Conservation (phyloP, 2,113 vertebrate species). For the Monopterus albus region DNA sequence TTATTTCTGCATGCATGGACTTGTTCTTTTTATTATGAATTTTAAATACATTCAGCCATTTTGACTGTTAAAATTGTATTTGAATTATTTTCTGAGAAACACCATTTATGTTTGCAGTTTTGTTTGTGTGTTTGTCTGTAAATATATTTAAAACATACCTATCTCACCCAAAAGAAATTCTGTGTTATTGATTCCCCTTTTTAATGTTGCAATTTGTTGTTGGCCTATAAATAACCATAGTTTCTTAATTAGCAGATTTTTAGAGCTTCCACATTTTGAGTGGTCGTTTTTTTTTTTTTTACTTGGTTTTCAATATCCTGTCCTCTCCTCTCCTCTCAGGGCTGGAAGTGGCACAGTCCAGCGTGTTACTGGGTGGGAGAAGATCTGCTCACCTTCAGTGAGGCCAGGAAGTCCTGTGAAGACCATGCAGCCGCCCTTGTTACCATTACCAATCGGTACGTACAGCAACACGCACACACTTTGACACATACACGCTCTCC, state of each 20-base stretch:
- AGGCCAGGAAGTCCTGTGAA: conserved; percentile 86
- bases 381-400: conserved; percentile 85
- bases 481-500: not conserved
- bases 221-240: too few relatives aligned
- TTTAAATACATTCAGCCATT: not conserved
- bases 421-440: conserved; percentile 84
- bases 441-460: conserved; percentile 90
- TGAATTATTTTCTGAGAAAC: too few relatives aligned
- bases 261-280: too few relatives aligned
- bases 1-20: conserved; percentile 31
- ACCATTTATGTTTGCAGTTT: too few relatives aligned
- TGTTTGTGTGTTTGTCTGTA: too few relatives aligned
- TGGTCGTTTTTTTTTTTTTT: too few relatives aligned
- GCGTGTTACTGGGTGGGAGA: conserved; percentile 95
- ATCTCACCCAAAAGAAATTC: too few relatives aligned
- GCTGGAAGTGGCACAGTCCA: conserved; percentile 97
- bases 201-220: too few relatives aligned
- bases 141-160: too few relatives aligned
- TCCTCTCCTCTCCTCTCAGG: conserved; percentile 75
- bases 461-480: not conserved
- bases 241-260: too few relatives aligned
- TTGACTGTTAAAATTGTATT: conserved; percentile 9
- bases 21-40: conserved; percentile 17
- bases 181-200: too few relatives aligned
- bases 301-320: too few relatives aligned